Evolutionary conservation across 1,140 invertebrate species (phyloP).

Genomic region (Hycleus phaleratus): DNA sequence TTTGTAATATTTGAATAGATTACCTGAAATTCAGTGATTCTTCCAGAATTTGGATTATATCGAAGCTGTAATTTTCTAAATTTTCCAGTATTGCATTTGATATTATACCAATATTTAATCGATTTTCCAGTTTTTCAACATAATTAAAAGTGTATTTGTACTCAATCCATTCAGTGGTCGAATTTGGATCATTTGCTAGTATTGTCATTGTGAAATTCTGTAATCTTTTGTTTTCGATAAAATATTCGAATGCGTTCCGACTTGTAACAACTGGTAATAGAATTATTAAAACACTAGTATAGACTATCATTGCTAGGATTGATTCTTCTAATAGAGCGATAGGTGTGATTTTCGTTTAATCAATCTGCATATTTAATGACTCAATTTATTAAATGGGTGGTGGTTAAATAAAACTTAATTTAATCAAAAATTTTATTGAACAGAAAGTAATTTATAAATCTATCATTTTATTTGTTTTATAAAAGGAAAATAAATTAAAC

Average conservation of each 20-base stretch:
- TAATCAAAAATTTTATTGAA: no score
- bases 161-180: slow-evolving; percentile 11
- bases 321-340: no score
- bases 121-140: not conserved
- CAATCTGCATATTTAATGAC: no score
- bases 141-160: slow-evolving; percentile 16
- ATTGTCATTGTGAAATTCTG: slow-evolving; percentile 4
- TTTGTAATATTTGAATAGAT: not conserved
- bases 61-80: slow-evolving; percentile 6
- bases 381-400: no score
- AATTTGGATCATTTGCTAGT: slow-evolving; percentile 8
- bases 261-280: no score
- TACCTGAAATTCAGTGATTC: slow-evolving; percentile 8
- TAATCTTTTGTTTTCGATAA: slow-evolving; percentile 9
- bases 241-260: slow-evolving; percentile 14
- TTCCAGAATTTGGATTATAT: slow-evolving; percentile 11
- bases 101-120: slow-evolving; percentile 10
- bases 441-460: no score
- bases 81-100: not conserved
- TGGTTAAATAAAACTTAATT: no score
- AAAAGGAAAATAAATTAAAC: no score
- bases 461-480: no score
- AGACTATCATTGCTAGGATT: no score
- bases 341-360: no score
- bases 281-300: no score